Evolutionary conservation across 1,140 invertebrate genomes (phyloP), one percentile per base, ranked within the genome.

Genomic region (Geopemphigus sp.): DNA sequence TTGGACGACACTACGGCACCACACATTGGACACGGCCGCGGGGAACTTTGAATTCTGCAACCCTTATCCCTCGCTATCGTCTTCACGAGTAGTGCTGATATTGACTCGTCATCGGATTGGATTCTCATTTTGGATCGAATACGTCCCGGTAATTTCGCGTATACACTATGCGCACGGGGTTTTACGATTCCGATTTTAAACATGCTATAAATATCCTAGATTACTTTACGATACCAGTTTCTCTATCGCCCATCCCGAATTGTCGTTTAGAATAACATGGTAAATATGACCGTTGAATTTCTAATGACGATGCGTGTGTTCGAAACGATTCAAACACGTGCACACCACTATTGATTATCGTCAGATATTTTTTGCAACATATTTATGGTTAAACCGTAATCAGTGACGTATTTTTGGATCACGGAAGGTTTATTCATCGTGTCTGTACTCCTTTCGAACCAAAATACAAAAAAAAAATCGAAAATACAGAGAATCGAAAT

Each of bases 141-240:
- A 73, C 70, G 70, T 73, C 56, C 56, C 53, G 26, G 70, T 73
- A 57, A 73, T 73, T 73, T 73, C 70, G 14, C 53, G 56, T 56
- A 56, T n/a, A 56, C 32, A 39, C 32, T 39, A 39, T 8, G 8
- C 32, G 8, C 32, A 39, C 32, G 5, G 26, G 11, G 53, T 73
- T 73, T 73, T 73, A 73, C 53, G 70, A 56, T 57, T 39, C 10
- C 24, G 68, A 53, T 72, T 53, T 72, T 15, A 19, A 15, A n/a
- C 14, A 54, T 24, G 24, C 68, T 8, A 72, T 54, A 72, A 72
- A 72, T 53, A 56, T 6, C 10, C 12, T 12, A 19, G 5, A 8
- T 14, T 39, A 57, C 15, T 73, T 73, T 73, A 73, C 32, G 70
- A 32, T 57, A 6, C n/a, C 5, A 15, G 2, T 56, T 73, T 73